Evolutionary conservation across 2,797 vertebrate species (phyloP).

Genomic region (Passerculus sandwichensis): DNA sequence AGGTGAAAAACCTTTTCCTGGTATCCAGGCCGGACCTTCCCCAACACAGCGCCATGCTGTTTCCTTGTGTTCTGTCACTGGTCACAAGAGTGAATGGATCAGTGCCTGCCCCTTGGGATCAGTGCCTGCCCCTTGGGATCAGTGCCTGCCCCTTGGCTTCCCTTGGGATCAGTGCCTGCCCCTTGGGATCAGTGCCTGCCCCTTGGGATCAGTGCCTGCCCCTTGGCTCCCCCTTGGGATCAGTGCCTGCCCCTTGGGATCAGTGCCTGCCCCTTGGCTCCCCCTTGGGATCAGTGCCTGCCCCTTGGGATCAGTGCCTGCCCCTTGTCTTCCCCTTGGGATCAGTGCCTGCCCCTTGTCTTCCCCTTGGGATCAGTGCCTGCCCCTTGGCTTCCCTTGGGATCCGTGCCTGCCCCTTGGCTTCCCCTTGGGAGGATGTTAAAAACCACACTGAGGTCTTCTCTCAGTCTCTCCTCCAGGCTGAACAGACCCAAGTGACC

Average conservation of each 20-base stretch:
- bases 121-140: neutral
- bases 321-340: too few species aligned
- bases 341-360: neutral
- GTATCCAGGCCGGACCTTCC: neutral
- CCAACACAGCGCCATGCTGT: fast-evolving
- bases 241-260: neutral
- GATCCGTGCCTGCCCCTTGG: too few species aligned
- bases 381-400: too few species aligned
- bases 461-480: neutral
- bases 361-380: neutral
- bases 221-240: neutral
- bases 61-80: neutral
- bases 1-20: neutral
- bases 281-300: neutral
- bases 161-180: too few species aligned
- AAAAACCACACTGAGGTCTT: neutral
- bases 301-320: neutral
- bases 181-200: neutral
- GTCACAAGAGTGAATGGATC: neutral
- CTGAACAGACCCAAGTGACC: neutral
- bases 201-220: neutral
- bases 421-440: neutral
- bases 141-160: too few species aligned
- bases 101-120: fast-evolving
- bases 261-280: too few species aligned